Base-by-base conservation (phyloP, 2,113 vertebrate genomes). In the Probosciger aterrimus region DNA sequence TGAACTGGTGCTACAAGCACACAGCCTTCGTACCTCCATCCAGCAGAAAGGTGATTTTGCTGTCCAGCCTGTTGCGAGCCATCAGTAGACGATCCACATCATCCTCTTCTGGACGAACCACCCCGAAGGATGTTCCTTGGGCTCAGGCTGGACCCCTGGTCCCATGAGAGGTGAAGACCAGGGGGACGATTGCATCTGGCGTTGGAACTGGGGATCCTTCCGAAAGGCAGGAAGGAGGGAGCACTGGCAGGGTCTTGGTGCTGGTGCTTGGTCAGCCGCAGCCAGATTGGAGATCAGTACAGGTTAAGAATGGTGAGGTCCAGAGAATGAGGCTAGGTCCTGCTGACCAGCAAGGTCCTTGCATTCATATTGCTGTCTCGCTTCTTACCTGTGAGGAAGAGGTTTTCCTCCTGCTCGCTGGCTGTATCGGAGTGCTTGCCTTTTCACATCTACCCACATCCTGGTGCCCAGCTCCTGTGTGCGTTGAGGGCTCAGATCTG, bases 291-390 rank as follows among this genome's bases (percentile, higher is more conserved):
- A 68, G 62, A 2, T 24, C 10, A 49, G 23, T 60, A 49, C 35
- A 31, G 27, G 44, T 31, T 31, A 4, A 39, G 71, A 59, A 33
- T 47, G 75, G 22, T 14, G 24, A 50, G 25, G 15, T 70, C 16
- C 60, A 23, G 88, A 37, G 69, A 52, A 30, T 1, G 1, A 27
- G 33, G 6, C 30, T 18, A 4, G 35, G 24, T 63, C 33, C 49
- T n/a, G 43, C 76, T 55, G 86, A 31, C 59, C 18, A 13, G 17
- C 39, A 5, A 14, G 37, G 2, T 63, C 59, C 33, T 81, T 41
- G 43, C 1, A 1, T 55, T 83, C n/a, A 0, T 31, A 4, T 35
- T 6, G 1, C 31, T 28, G 8, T 33, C 63, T 65, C 2, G 0
- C 65, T 31, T 43, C 33, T n/a, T n/a, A 31, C 25, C 47, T 17